phyloP scores from a whole-genome alignment of 2,113 vertebrate species.

The Pardalotus punctatus region DNA sequence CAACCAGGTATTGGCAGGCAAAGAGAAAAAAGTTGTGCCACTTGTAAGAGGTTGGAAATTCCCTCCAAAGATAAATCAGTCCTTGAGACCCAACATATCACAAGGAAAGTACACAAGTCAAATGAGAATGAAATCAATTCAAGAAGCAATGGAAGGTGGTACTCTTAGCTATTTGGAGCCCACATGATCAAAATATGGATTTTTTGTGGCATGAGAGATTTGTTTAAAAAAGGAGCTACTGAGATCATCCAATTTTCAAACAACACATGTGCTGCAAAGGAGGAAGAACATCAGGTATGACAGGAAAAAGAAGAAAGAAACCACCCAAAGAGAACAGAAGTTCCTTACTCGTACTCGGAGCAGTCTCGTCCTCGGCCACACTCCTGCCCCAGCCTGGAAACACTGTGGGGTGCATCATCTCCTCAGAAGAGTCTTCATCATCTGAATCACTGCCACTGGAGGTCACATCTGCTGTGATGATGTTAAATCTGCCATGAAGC shows the following conservation, averaged over 20 bases:
- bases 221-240: background rate
- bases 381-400: constrained; percentile 29
- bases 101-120: background rate
- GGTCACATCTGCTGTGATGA: constrained; percentile 43
- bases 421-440: constrained; percentile 35
- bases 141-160: background rate
- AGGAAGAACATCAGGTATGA: accelerated
- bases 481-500: constrained; percentile 40
- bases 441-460: constrained; percentile 40
- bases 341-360: constrained; percentile 32
- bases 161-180: background rate
- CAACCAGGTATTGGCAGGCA: background rate
- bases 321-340: background rate
- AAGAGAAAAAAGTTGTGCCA: background rate
- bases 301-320: background rate
- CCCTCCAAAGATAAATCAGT: background rate
- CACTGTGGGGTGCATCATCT: background rate
- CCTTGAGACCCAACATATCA: background rate
- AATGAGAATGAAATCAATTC: background rate
- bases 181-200: background rate
- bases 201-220: background rate
- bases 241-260: background rate
- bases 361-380: background rate
- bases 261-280: background rate
- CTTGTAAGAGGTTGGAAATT: background rate